phyloP scores from a whole-genome alignment of 2,797 vertebrate genomes.

The Malurus splendens region DNA sequence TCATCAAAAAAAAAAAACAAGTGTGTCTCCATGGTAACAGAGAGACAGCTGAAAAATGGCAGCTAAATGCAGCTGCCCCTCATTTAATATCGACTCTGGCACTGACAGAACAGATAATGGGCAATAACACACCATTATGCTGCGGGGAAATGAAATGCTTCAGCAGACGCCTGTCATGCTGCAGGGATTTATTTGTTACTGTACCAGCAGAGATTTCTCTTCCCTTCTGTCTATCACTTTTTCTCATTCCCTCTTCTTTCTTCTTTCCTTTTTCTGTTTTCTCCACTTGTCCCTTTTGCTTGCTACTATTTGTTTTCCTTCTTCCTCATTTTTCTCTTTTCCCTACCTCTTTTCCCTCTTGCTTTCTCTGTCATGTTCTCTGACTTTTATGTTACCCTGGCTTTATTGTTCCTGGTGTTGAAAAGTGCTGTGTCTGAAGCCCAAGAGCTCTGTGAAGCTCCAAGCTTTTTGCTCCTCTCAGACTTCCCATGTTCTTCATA shows the following conservation, averaged over 20 bases:
- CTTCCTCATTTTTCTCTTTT: background rate
- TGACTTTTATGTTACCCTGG: background rate
- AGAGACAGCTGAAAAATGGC: constrained; percentile 89
- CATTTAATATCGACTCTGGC: constrained; percentile 92
- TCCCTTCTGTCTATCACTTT: constrained; percentile 29
- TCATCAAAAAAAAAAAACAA: constrained; percentile 46
- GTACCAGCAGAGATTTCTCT: constrained; percentile 61
- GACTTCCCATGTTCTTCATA: background rate
- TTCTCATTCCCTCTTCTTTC: background rate
- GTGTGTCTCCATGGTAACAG: constrained; percentile 83
- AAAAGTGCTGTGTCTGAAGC: background rate
- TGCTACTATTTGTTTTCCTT: background rate
- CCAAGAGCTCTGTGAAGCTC: background rate
- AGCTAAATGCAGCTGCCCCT: constrained; percentile 86
- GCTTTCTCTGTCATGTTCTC: background rate
- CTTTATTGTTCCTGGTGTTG: background rate
- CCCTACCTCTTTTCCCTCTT: background rate
- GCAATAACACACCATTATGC: constrained; percentile 89
- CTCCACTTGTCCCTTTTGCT: background rate
- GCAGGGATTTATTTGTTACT: constrained; percentile 78
- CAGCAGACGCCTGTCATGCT: constrained; percentile 83
- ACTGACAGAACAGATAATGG: constrained; percentile 97
- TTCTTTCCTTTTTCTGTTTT: background rate
- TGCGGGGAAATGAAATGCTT: constrained; percentile 89
- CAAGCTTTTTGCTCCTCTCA: background rate